These are phyloP conservation scores for Melieria picta DNA, from an alignment of 2,888 invertebrate species.

Conservation along the genomic window DNA sequence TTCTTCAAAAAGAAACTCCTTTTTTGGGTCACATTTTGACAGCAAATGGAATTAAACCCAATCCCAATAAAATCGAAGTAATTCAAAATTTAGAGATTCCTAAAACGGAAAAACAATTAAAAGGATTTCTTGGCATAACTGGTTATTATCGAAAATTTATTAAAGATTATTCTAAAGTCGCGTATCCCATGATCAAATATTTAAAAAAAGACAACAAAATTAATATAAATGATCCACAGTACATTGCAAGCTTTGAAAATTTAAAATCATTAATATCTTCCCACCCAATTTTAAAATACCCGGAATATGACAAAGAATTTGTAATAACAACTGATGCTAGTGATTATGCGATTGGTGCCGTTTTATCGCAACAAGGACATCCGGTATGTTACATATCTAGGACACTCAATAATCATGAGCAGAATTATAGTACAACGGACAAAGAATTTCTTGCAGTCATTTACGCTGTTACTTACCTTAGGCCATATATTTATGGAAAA, in stretches of 20 bases:
- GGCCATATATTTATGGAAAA: too few relatives aligned
- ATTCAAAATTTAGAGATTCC: too few relatives aligned
- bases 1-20: too few relatives aligned
- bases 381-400: slow-evolving; percentile 33
- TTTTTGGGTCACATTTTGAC: too few relatives aligned
- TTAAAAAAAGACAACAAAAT: slow-evolving; percentile 20
- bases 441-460: not conserved
- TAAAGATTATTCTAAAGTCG: too few relatives aligned
- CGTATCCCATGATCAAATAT: slow-evolving; percentile 30
- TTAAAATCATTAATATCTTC: slow-evolving; percentile 32
- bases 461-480: too few relatives aligned
- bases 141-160: too few relatives aligned
- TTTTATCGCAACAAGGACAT: slow-evolving; percentile 27
- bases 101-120: too few relatives aligned
- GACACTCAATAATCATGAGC: slow-evolving; percentile 28
- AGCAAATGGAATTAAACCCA: too few relatives aligned
- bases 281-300: slow-evolving; percentile 29
- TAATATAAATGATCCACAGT: slow-evolving; percentile 29
- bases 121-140: too few relatives aligned
- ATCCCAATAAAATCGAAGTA: too few relatives aligned
- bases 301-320: slow-evolving; percentile 29
- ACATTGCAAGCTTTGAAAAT: slow-evolving; percentile 38
- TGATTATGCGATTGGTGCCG: slow-evolving; percentile 26
- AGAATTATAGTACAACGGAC: slow-evolving; percentile 5
- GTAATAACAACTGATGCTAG: slow-evolving; percentile 30